Evolutionary conservation across 2,113 vertebrate genomes (phyloP).

Genomic region (Corythaixoides concolor): DNA sequence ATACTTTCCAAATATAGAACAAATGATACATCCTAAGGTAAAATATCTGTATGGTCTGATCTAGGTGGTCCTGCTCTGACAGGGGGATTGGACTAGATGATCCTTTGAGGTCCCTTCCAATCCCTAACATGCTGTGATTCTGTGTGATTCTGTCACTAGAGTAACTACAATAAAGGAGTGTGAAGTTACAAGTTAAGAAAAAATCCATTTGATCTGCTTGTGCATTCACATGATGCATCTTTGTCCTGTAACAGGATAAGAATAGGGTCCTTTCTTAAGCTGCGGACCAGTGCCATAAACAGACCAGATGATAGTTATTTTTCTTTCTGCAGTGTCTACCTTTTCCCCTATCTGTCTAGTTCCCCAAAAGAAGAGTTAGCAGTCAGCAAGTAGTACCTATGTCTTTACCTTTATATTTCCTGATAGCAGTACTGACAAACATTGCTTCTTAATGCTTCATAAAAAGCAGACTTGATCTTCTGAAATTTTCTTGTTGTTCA

Average conservation of each 20-base stretch:
- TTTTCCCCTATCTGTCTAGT: fast-evolving
- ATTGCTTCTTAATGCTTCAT: neutral
- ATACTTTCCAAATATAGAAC: neutral
- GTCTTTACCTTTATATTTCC: neutral
- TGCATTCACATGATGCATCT: neutral
- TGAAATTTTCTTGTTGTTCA: neutral
- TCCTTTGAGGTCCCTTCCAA: too few species aligned
- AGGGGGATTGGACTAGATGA: too few species aligned
- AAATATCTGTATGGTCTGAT: neutral
- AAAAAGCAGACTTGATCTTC: neutral
- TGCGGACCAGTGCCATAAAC: neutral
- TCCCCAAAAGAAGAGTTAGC: neutral
- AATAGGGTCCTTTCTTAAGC: neutral
- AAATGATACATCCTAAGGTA: neutral
- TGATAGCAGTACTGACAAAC: neutral
- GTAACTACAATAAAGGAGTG: fast-evolving
- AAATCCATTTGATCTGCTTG: neutral
- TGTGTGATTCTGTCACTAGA: too few species aligned
- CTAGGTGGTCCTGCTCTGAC: too few species aligned
- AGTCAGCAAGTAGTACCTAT: neutral
- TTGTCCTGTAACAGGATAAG: neutral
- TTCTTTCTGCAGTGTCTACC: neutral
- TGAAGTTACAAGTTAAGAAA: neutral
- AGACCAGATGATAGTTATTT: neutral
- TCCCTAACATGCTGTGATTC: too few species aligned